A percentile compares a stretch with the other conserved stretches of the same genome.
These are phyloP conservation scores for Rhipidura dahli DNA, from an alignment of 2,113 vertebrate genomes.

Conservation along the genomic window DNA sequence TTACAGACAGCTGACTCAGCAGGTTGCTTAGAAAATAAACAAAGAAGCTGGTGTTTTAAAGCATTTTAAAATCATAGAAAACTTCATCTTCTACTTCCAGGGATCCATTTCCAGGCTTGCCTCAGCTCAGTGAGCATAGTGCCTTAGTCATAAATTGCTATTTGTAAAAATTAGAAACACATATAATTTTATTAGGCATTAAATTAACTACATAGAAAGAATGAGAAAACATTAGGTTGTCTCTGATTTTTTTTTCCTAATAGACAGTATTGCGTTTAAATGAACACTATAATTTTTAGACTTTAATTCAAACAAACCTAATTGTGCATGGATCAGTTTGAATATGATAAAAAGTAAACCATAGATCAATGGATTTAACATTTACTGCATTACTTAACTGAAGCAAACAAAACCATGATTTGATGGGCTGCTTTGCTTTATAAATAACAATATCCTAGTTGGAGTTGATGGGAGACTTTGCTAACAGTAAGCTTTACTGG, in stretches of 20 bases:
- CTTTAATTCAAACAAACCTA: conserved; percentile 48
- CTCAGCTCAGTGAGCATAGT: background rate
- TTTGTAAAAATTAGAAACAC: conserved; percentile 30
- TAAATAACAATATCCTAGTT: background rate
- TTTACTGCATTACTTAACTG: background rate
- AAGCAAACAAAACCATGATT: background rate
- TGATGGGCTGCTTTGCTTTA: background rate
- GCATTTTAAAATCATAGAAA: background rate
- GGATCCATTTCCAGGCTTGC: background rate
- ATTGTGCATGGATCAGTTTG: conserved; percentile 27
- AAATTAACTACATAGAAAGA: conserved; percentile 22
- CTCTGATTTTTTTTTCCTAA: background rate
- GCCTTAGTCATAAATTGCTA: background rate
- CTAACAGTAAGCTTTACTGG: background rate
- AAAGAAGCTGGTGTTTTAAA: background rate
- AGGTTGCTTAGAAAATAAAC: background rate
- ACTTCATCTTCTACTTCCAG: background rate
- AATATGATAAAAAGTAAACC: background rate
- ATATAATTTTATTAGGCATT: conserved; percentile 33
- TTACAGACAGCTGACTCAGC: background rate
- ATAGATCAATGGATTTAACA: background rate
- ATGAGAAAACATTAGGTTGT: conserved; percentile 2
- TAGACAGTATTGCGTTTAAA: background rate
- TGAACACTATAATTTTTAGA: background rate
- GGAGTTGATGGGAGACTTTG: background rate